Percentiles rank a stretch among this genome's conserved stretches.
Conservation (phyloP, 1,140 invertebrate species). For the Aplysia californica region DNA sequence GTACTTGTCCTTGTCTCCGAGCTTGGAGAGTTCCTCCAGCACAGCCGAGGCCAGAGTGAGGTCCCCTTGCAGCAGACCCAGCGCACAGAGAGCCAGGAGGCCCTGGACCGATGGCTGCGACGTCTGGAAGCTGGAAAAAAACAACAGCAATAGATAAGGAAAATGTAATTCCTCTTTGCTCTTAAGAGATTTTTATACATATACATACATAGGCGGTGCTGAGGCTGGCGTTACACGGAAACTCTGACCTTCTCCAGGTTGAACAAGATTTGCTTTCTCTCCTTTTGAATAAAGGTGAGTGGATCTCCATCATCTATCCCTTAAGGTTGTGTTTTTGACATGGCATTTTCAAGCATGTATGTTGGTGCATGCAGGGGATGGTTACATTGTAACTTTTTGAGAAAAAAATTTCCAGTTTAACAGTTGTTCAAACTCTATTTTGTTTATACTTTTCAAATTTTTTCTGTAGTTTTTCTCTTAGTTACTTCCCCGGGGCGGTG, state of each 20-base stretch:
- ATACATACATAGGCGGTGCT: constrained; percentile 37
- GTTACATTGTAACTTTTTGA: too few species aligned
- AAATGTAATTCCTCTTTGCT: neutral
- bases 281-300: too few species aligned
- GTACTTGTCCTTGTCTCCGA: constrained; percentile 22
- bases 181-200: too few species aligned
- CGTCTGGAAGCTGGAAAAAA: constrained; percentile 66
- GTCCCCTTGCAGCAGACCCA: constrained; percentile 78
- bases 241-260: constrained; percentile 7
- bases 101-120: constrained; percentile 75
- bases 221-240: neutral
- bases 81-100: constrained; percentile 76
- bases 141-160: neutral
- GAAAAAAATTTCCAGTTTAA: too few species aligned
- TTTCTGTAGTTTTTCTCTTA: too few species aligned
- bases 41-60: constrained; percentile 74
- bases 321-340: too few species aligned
- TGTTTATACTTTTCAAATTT: too few species aligned
- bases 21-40: constrained; percentile 76
- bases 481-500: too few species aligned
- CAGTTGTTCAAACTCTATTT: too few species aligned
- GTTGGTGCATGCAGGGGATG: too few species aligned
- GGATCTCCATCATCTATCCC: too few species aligned
- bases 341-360: too few species aligned
- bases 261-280: constrained; percentile 16